These are phyloP conservation scores for Pangasius sanitwongsei DNA, from an alignment of 2,797 vertebrate species.

Conservation along the genomic window DNA sequence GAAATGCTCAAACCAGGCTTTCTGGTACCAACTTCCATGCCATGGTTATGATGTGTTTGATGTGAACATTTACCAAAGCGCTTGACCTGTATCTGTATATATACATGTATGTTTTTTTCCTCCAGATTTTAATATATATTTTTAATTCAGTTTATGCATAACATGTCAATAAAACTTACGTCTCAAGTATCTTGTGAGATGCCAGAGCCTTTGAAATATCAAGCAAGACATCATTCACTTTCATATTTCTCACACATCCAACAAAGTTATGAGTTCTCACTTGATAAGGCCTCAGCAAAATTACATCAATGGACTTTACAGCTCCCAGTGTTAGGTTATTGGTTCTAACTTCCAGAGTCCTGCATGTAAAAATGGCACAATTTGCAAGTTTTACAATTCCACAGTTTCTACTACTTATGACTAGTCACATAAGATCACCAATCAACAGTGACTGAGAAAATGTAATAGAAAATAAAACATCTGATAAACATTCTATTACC, in stretches of 20 bases:
- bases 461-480: too few species aligned
- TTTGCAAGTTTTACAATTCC: not conserved
- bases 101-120: too few species aligned
- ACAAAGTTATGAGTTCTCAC: constrained; percentile 77
- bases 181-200: constrained; percentile 69
- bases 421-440: not conserved
- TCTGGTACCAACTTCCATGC: too few species aligned
- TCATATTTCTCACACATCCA: constrained; percentile 75
- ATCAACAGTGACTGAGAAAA: not conserved
- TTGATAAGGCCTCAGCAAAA: constrained; percentile 66
- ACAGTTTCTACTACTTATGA: not conserved
- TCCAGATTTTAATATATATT: too few species aligned
- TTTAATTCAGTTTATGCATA: not conserved
- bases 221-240: constrained; percentile 72
- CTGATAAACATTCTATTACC: not conserved
- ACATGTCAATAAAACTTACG: constrained; percentile 57
- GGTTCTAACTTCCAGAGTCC: constrained; percentile 74
- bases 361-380: constrained; percentile 50
- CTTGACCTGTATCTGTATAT: too few species aligned
- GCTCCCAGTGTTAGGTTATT: constrained; percentile 76
- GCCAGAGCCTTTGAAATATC: constrained; percentile 66
- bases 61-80: too few species aligned
- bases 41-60: too few species aligned
- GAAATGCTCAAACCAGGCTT: too few species aligned
- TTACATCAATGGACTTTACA: constrained; percentile 67